These are phyloP conservation scores for Cecropterus lyciades DNA, from an alignment of 1,140 invertebrate genomes.

Conservation along the genomic window DNA sequence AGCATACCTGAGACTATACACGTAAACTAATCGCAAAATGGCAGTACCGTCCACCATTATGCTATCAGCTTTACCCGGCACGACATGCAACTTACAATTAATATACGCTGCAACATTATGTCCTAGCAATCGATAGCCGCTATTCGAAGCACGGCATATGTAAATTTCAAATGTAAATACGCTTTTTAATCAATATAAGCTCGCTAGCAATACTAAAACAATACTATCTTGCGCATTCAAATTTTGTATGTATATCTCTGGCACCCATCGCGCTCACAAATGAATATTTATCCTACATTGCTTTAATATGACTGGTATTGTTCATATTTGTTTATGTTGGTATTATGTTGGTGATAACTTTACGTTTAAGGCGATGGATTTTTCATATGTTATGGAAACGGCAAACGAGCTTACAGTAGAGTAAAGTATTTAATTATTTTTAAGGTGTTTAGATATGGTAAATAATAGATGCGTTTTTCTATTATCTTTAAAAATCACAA, in stretches of 20 bases:
- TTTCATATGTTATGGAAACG: too few relatives aligned
- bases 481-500: too few relatives aligned
- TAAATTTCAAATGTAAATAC: conserved; percentile 74
- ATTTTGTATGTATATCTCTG: conserved; percentile 58
- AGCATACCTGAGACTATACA: too few relatives aligned
- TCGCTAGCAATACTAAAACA: conserved; percentile 57
- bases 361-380: conserved; percentile 17
- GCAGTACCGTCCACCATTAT: conserved; percentile 2
- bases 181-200: conserved; percentile 74
- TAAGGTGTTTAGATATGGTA: too few relatives aligned
- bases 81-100: conserved; percentile 33
- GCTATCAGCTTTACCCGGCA: conserved; percentile 10
- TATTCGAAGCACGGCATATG: conserved; percentile 72
- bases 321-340: conserved; percentile 61
- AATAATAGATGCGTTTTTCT: too few relatives aligned
- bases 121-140: conserved; percentile 69
- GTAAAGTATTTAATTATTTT: too few relatives aligned
- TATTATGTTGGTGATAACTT: conserved; percentile 37
- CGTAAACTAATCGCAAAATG: conserved; percentile 22
- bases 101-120: conserved; percentile 55
- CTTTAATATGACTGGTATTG: conserved; percentile 65
- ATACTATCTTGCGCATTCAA: conserved; percentile 72
- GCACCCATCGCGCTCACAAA: conserved; percentile 58
- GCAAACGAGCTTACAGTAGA: too few relatives aligned
- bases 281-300: conserved; percentile 73